Base-by-base conservation (phyloP, 23 tunicate species). In the Halocynthia roretzi region DNA sequence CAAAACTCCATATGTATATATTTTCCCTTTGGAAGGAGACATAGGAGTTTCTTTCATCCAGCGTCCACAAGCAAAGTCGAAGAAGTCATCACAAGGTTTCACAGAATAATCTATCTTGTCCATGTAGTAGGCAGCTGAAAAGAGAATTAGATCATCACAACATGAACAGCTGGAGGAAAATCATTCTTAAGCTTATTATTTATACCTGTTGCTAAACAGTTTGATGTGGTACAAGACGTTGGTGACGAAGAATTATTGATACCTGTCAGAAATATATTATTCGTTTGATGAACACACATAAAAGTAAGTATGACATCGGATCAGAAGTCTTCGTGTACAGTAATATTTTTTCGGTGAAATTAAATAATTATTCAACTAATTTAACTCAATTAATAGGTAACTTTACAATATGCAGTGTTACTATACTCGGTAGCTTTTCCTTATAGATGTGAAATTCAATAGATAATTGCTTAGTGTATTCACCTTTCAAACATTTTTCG, bases 201-300 rank as follows among this genome's bases (percentile, higher is more conserved):
- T 31, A 8, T 22, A 91, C 97, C 97, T 81, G 97, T 81, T 15
- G 81, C 83, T 23, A 91, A 80, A 74, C 97, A 91, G 69, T 91
- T 78, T 66, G 77, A 80, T 17, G 85, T 81, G 7, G 77, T 80
- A 74, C 96, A 89, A 54, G 82, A 50, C 8, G 64, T 79, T 15
- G 74, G 31, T 22, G 6, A 10, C 15, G 57, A 31, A 31, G 44
- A 31, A 0, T 31, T 31, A 1, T 31, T 31, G 44, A 31, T 4
- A 31, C 44, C 44, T 31, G 44, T 0, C 44, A 31, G 44, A 31
- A 31, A 31, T 1, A 31, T 31, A 31, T 31, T 31, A 31, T 31
- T 31, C 1, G 44, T 31, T 31, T 31, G 44, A 31, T 31, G 44
- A 31, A 31, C 44, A 31, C 44, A 31, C 4, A 31, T n/a, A 31